These are phyloP conservation scores for Microcebus jonahi DNA, from an alignment of 2,113 vertebrate genomes.

Conservation along the genomic window DNA sequence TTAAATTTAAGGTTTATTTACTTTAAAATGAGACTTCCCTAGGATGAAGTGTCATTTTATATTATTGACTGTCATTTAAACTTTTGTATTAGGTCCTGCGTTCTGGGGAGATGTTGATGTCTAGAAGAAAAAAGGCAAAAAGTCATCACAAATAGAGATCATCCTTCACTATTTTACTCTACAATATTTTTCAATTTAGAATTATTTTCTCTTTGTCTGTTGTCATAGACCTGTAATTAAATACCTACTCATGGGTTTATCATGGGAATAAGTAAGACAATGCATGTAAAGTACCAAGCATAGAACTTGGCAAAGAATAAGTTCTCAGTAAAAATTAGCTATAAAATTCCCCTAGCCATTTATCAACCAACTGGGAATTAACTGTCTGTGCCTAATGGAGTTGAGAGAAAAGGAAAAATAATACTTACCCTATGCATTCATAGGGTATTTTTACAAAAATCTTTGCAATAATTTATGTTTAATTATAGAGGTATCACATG, in stretches of 20 bases:
- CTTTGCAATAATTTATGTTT: slow-evolving; percentile 28
- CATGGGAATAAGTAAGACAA: slow-evolving; percentile 50
- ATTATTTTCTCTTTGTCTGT: background rate
- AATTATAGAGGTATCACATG: background rate
- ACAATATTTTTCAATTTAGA: slow-evolving; percentile 45
- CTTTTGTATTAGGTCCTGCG: background rate
- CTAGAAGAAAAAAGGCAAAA: slow-evolving; percentile 14
- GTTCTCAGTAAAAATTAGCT: slow-evolving; percentile 40
- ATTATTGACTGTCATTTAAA: background rate
- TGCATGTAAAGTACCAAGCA: slow-evolving; percentile 36
- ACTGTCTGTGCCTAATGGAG: background rate
- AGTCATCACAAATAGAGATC: slow-evolving; percentile 34
- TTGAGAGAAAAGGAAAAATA: slow-evolving; percentile 18
- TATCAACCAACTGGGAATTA: slow-evolving; percentile 37
- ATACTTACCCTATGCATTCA: background rate
- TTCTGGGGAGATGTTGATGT: background rate
- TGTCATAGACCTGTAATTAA: slow-evolving; percentile 56
- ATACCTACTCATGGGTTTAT: slow-evolving; percentile 6
- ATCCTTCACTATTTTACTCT: slow-evolving; percentile 28
- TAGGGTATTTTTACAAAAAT: background rate
- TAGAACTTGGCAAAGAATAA: slow-evolving; percentile 29
- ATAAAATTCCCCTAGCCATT: slow-evolving; percentile 50
- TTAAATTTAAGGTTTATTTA: background rate
- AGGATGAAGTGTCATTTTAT: background rate
- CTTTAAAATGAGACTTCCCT: slow-evolving; percentile 16